Base-by-base conservation (phyloP, 2,888 invertebrate species). In the Polietes domitor region DNA sequence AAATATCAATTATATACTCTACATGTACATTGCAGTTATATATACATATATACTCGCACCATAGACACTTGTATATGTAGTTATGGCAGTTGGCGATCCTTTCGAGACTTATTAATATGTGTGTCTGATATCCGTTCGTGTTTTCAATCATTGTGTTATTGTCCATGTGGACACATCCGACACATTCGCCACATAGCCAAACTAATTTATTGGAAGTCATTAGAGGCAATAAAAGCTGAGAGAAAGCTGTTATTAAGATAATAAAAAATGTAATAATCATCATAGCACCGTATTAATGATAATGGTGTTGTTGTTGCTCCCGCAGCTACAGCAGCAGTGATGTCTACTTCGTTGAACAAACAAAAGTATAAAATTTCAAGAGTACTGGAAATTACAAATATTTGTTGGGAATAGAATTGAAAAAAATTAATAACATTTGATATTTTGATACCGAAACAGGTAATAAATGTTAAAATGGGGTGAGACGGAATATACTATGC, bases 201-300 rank as follows among this genome's bases (percentile, higher is more conserved):
- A 74, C 47, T 24, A 70, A 68, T 72, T 81, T 82, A 74, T 74
- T 61, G 50, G 70, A 7, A 55, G 53, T 78, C 61, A 73, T 77
- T 74, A 72, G 63, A 70, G 61, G 63, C 61, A 74, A 78, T 78
- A 71, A 78, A 80, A 61, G 41, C 70, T 21, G 71, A 82, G 47
- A 65, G 24, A 82, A 78, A 77, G 61, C 65, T 76, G 55, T 72
- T 72, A 72, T 72, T 70, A 65, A 58, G 63, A 78, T 65, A 75
- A 65, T 71, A 76, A 75, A 82, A 77, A 65, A 10, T 71, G 32
- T 74, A 71, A 72, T 55, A 80, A 72, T 21, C 41, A 65, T 72
- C 28, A 77, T 74, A 61, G 61, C 19, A 70, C 17, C 37, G 74
- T 75, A 75, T 71, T 53, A 73, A 80, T 73, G 68, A 47, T 55